These are phyloP conservation scores for Paracanthobrama guichenoti DNA, from an alignment of 2,113 vertebrate species.

Conservation along the genomic window DNA sequence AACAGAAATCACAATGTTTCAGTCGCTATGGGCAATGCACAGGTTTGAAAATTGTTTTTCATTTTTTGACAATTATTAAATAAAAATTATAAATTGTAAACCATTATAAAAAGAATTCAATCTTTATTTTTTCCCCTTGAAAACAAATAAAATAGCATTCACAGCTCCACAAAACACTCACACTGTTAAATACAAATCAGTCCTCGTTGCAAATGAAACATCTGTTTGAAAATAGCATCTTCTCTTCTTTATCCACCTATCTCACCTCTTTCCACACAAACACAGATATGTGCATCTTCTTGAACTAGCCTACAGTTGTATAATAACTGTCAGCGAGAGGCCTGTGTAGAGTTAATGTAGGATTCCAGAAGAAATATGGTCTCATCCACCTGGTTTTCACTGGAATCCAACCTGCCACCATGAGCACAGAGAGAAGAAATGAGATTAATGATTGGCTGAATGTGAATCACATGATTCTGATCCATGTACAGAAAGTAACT, in stretches of 20 bases:
- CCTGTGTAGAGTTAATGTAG: slow-evolving; percentile 73
- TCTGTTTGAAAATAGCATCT: neutral
- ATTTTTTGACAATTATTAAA: slow-evolving; percentile 24
- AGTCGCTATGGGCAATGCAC: neutral
- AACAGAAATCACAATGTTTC: slow-evolving; percentile 5
- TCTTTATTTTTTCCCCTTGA: neutral
- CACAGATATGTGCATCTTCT: neutral
- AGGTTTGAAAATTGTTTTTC: slow-evolving; percentile 27
- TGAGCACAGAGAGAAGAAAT: slow-evolving; percentile 17
- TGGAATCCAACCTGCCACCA: slow-evolving; percentile 83
- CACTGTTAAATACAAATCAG: neutral
- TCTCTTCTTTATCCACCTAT: neutral
- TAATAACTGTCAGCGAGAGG: slow-evolving; percentile 35
- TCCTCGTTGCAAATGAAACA: neutral
- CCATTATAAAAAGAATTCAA: neutral
- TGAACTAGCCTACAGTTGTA: neutral
- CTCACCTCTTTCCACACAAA: neutral
- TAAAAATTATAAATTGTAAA: slow-evolving; percentile 33
- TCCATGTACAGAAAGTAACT: neutral
- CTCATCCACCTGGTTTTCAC: slow-evolving; percentile 93
- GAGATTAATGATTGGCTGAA: neutral
- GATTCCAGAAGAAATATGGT: slow-evolving; percentile 89
- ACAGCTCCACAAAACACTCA: neutral
- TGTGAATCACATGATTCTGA: neutral
- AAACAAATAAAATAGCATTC: neutral